Conservation (phyloP, 2,888 invertebrate species). For the Taphrorychus bicolor region DNA sequence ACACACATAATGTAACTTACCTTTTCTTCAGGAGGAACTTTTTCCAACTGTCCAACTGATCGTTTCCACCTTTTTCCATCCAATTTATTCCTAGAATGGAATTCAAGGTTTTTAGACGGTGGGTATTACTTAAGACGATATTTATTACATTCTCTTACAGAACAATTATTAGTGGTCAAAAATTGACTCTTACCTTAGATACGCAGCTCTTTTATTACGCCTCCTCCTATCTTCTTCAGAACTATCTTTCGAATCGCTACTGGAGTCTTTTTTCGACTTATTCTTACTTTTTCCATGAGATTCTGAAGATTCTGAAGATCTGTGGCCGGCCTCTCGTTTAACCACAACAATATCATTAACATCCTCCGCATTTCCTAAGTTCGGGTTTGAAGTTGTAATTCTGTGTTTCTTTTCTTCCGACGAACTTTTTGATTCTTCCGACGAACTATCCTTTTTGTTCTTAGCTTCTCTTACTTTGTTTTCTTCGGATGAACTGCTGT, state of each 20-base stretch:
- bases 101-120: neutral
- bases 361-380: too few species aligned
- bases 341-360: neutral
- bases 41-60: constrained; percentile 46
- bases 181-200: neutral
- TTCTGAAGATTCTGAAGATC: neutral
- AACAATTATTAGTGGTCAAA: too few species aligned
- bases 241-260: neutral
- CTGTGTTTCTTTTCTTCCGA: neutral
- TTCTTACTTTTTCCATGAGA: neutral
- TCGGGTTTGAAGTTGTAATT: too few species aligned
- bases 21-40: constrained; percentile 50
- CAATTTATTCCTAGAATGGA: neutral
- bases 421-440: neutral
- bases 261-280: neutral
- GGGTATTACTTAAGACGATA: neutral
- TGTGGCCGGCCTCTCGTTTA: neutral
- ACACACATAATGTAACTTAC: constrained; percentile 4
- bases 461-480: neutral
- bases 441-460: neutral
- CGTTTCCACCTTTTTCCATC: constrained; percentile 34
- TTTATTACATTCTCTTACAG: neutral
- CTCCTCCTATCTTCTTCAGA: constrained; percentile 1
- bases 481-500: neutral
- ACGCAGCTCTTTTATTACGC: neutral